Conservation (phyloP, 2,797 vertebrate genomes). For the Melanotaenia pygmaea region DNA sequence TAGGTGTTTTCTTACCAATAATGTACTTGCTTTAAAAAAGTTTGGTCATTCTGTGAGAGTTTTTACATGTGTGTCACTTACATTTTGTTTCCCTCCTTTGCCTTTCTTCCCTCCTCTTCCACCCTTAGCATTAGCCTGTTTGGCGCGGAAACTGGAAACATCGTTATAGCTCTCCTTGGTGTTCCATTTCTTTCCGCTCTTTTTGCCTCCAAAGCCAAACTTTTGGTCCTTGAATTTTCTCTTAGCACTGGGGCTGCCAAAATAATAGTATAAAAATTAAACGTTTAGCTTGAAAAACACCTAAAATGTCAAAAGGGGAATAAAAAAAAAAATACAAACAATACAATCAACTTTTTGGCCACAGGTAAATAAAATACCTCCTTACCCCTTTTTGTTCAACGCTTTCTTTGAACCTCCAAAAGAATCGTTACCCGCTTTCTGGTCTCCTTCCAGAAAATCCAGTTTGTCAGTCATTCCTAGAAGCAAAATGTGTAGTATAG, state of each 20-base stretch:
- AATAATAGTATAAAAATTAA: background rate
- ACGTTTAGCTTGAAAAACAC: background rate
- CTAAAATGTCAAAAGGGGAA: background rate
- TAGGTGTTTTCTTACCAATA: background rate
- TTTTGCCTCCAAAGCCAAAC: constrained; percentile 98
- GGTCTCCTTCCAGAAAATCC: constrained; percentile 95
- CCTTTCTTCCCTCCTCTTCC: constrained; percentile 84
- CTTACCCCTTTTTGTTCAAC: constrained; percentile 85
- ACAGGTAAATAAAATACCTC: background rate
- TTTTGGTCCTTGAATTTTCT: constrained; percentile 93
- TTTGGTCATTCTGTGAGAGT: background rate
- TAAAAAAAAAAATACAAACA: background rate
- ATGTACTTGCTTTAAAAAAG: background rate
- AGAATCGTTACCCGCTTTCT: constrained; percentile 71
- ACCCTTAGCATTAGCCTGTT: constrained; percentile 86
- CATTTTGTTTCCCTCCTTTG: constrained; percentile 85
- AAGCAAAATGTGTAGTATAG: background rate
- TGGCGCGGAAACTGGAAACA: constrained; percentile 89
- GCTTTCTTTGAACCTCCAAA: constrained; percentile 59
- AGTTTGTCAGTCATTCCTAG: constrained; percentile 96
- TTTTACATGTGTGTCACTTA: constrained; percentile 51
- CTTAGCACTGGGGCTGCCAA: constrained; percentile 88
- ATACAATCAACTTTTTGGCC: fast-evolving
- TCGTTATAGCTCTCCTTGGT: constrained; percentile 94
- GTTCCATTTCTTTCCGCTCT: constrained; percentile 95